Evolutionary conservation across 2,113 vertebrate genomes (phyloP).

Genomic region (Nothobranchius kuhntae): DNA sequence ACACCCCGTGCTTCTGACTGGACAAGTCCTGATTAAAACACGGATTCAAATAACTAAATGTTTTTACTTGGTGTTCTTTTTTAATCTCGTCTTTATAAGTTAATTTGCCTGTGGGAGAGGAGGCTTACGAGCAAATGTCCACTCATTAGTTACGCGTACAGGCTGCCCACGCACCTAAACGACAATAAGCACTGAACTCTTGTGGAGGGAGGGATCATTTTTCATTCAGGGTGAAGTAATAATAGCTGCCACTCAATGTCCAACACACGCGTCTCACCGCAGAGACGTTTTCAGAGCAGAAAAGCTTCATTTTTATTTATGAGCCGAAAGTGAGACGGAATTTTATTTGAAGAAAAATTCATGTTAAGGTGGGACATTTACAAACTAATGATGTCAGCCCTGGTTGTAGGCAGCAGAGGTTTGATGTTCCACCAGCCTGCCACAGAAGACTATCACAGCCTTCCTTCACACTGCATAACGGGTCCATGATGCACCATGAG

Average conservation of each 20-base stretch:
- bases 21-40: slow-evolving; percentile 9
- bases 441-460: slow-evolving; percentile 57
- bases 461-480: slow-evolving; percentile 54
- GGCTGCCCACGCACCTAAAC: slow-evolving; percentile 1
- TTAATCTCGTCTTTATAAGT: neutral
- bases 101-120: slow-evolving; percentile 1
- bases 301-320: slow-evolving; percentile 8
- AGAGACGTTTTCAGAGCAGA: slow-evolving; percentile 1
- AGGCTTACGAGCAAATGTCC: neutral
- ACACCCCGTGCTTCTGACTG: slow-evolving; percentile 21
- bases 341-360: neutral
- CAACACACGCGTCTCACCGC: neutral
- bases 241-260: slow-evolving; percentile 19
- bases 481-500: slow-evolving; percentile 66
- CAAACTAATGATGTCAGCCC: slow-evolving; percentile 42
- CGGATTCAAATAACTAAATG: neutral
- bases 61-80: neutral
- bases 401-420: slow-evolving; percentile 41
- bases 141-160: slow-evolving; percentile 6
- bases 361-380: slow-evolving; percentile 1
- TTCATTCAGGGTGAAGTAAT: slow-evolving; percentile 4
- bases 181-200: slow-evolving; percentile 3
- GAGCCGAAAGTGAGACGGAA: slow-evolving; percentile 1
- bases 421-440: slow-evolving; percentile 49
- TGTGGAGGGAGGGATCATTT: neutral